These are phyloP conservation scores for Metellina segmentata DNA, from an alignment of 2,888 invertebrate genomes.

Conservation along the genomic window DNA sequence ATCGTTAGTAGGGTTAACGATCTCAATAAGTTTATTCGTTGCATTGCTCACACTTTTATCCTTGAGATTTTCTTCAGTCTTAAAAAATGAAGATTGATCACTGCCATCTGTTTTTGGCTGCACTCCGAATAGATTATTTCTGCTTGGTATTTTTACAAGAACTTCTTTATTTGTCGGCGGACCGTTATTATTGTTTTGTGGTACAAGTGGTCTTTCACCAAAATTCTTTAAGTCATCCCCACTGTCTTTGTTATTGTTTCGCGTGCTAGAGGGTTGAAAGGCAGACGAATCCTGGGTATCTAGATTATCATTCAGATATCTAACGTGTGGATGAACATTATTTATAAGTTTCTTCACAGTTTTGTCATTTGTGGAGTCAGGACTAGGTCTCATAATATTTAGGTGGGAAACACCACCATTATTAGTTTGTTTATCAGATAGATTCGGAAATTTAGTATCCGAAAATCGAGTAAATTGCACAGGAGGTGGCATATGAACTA, in stretches of 20 bases:
- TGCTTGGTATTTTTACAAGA: too few species aligned
- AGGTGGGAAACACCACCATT: neutral
- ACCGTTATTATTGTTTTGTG: too few species aligned
- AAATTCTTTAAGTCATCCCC: too few species aligned
- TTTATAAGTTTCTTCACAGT: neutral
- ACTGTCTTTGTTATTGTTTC: too few species aligned
- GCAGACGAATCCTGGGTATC: neutral
- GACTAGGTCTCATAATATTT: neutral
- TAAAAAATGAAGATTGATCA: too few species aligned
- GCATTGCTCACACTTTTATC: too few species aligned
- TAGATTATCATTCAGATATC: neutral
- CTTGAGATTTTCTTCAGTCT: too few species aligned
- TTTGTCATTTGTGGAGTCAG: neutral
- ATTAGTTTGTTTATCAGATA: neutral
- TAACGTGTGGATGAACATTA: neutral
- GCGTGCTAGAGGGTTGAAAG: too few species aligned
- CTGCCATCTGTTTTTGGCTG: too few species aligned
- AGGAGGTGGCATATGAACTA: neutral
- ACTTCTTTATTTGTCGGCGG: too few species aligned
- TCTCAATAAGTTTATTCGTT: neutral
- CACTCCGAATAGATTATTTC: too few species aligned
- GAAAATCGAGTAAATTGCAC: slow-evolving; percentile 24
- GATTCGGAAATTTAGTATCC: neutral
- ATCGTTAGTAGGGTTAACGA: neutral
- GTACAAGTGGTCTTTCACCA: too few species aligned